These are phyloP conservation scores for Rhinoraja longicauda DNA, from an alignment of 2,797 vertebrate genomes.

Conservation along the genomic window DNA sequence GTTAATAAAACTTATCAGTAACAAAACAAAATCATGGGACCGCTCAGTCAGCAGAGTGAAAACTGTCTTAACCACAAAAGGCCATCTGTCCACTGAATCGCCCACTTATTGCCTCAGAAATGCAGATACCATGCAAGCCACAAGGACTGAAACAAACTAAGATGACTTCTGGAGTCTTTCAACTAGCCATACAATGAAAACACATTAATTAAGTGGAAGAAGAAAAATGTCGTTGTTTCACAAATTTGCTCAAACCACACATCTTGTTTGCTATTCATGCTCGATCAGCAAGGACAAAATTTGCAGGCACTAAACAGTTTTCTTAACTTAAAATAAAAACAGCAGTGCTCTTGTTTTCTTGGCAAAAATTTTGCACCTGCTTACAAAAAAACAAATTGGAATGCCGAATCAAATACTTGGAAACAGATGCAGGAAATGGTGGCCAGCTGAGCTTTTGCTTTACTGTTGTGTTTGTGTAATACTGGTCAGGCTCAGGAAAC, in stretches of 20 bases:
- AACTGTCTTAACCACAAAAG: conserved; percentile 5
- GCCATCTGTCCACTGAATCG: background rate
- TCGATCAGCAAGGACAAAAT: background rate
- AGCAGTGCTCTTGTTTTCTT: background rate
- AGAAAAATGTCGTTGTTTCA: background rate
- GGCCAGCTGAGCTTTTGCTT: conserved; percentile 29
- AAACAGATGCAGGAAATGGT: conserved; percentile 36
- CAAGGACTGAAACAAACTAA: background rate
- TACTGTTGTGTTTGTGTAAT: background rate
- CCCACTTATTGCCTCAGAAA: background rate
- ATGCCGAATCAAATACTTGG: background rate
- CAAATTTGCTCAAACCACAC: conserved; percentile 21
- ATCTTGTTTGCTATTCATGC: conserved; percentile 9
- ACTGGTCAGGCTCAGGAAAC: conserved; percentile 18
- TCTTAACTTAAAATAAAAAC: conserved; percentile 21
- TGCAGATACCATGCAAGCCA: background rate
- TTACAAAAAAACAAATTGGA: conserved; percentile 32
- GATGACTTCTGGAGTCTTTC: background rate
- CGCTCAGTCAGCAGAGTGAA: background rate
- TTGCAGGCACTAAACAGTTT: conserved; percentile 15
- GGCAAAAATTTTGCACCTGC: conserved; percentile 22
- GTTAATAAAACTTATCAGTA: background rate
- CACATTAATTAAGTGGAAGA: background rate
- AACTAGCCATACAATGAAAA: background rate
- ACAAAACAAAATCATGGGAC: background rate